Percentiles rank a stretch among this genome's conserved stretches.
These are phyloP conservation scores for Drosophila malerkotliana DNA, from an alignment of 1,140 invertebrate species.

Conservation along the genomic window DNA sequence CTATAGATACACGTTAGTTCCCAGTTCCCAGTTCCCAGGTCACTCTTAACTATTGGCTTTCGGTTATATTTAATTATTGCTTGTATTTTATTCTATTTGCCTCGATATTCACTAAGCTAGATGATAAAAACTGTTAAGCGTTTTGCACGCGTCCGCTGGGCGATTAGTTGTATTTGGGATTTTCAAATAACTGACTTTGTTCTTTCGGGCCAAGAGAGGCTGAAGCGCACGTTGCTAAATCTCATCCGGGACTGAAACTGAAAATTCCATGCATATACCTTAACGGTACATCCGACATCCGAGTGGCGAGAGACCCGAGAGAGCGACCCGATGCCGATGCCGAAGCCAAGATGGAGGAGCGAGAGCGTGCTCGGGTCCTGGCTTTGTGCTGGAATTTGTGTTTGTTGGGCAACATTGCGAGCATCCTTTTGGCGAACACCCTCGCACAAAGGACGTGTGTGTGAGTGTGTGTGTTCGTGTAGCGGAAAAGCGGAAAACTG, in stretches of 20 bases:
- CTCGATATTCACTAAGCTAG: conserved; percentile 20
- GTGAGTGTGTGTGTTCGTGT: conserved; percentile 47
- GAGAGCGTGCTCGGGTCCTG: conserved; percentile 22
- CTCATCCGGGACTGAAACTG: conserved; percentile 81
- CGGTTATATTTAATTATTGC: conserved; percentile 42
- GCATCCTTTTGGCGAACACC: conserved; percentile 74
- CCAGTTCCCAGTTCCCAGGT: conserved; percentile 1
- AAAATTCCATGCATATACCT: conserved; percentile 77
- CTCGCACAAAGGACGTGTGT: conserved; percentile 66
- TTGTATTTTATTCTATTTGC: neutral
- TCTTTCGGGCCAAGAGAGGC: conserved; percentile 32
- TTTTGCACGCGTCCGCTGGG: conserved; percentile 56
- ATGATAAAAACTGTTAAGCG: conserved; percentile 23
- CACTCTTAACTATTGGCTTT: conserved; percentile 16
- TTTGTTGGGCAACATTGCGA: conserved; percentile 78
- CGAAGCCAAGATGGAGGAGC: neutral
- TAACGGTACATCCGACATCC: conserved; percentile 64
- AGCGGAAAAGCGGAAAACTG: conserved; percentile 51
- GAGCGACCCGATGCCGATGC: conserved; percentile 14
- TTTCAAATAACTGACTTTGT: neutral
- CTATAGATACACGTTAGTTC: conserved; percentile 21
- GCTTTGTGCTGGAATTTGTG: conserved; percentile 77
- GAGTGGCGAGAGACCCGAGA: conserved; percentile 16
- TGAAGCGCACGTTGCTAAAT: conserved; percentile 78
- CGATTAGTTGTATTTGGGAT: neutral